Base-by-base conservation (phyloP, 2,113 vertebrate genomes). In the Pan paniscus region DNA sequence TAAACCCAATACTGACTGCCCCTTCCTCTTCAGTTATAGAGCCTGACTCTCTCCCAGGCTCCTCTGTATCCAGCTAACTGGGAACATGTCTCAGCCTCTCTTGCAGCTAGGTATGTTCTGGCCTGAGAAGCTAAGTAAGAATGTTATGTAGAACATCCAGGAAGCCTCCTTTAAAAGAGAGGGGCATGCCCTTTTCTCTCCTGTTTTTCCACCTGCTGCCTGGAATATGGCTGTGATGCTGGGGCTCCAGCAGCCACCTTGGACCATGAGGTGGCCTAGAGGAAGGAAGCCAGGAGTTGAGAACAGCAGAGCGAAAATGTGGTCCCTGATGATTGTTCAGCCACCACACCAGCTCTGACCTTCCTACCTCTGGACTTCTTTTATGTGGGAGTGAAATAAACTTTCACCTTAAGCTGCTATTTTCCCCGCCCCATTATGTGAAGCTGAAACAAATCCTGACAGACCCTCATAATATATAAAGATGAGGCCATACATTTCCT, bases 41-140 rank as follows among this genome's bases (percentile, higher is more conserved):
- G 0, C 89, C 55, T 25, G 14, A 17, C 64, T 25, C 61, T 2
- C n/a, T 43, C n/a, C 32, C 3, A 0, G 4, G 8, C 1, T 1
- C n/a, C 64, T n/a, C 4, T 32, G 13, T 32, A 61, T 20, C 85
- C 40, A 17, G 67, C 46, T 50, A 6, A 30, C 75, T 35, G 61
- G 50, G 12, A 2, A 13, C 67, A 2, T 7, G 38, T 30, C 80
- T 48, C 38, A 40, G 73, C 48, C 32, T 67, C 80, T 25, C 64
- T 6, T 20, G 5, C 4, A 30, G 83, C 78, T 12, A 18, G 46
- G 67, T 9, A 1, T 11, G 30, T 17, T 86, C 38, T 13, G 72
- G 70, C 10, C 89, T 23, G 61, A 6, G 59, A 27, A n/a, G 25
- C 3, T 5, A 18, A 35, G 32, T 5, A 35, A 2, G 22, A 48